Evolutionary conservation across 2,113 vertebrate species (phyloP).

Genomic region (Lathamus discolor): DNA sequence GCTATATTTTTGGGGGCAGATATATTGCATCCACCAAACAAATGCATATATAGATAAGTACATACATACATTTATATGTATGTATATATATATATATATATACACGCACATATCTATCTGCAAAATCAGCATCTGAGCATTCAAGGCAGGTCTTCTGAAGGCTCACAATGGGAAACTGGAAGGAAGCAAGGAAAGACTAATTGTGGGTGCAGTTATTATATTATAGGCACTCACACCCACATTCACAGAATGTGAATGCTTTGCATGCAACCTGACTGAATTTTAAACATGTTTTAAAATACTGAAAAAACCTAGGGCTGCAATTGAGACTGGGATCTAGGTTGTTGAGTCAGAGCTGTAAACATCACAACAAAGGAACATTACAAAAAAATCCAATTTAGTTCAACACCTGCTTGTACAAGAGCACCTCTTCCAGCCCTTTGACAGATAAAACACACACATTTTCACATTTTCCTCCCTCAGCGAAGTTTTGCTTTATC

Average conservation of each 20-base stretch:
- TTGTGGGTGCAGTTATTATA: not conserved
- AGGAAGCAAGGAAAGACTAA: not conserved
- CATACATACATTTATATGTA: not conserved
- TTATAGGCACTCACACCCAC: not conserved
- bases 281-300: not conserved
- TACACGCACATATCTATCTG: not conserved
- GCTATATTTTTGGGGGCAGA: not conserved
- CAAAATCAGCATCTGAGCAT: accelerated
- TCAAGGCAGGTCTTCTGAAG: not conserved
- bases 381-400: not conserved
- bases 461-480: not conserved
- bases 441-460: not conserved
- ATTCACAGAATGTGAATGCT: not conserved
- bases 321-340: not conserved
- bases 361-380: not conserved
- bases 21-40: not conserved
- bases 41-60: not conserved
- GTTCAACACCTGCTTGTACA: not conserved
- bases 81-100: no score
- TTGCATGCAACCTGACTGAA: not conserved
- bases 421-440: not conserved
- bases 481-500: not conserved
- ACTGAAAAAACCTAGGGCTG: not conserved
- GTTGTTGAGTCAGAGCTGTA: not conserved
- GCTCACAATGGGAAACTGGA: not conserved